A percentile compares a stretch with the other conserved stretches of the same genome.
phyloP scores from a whole-genome alignment of 2,113 vertebrate species.

The Xenopus laevis region DNA sequence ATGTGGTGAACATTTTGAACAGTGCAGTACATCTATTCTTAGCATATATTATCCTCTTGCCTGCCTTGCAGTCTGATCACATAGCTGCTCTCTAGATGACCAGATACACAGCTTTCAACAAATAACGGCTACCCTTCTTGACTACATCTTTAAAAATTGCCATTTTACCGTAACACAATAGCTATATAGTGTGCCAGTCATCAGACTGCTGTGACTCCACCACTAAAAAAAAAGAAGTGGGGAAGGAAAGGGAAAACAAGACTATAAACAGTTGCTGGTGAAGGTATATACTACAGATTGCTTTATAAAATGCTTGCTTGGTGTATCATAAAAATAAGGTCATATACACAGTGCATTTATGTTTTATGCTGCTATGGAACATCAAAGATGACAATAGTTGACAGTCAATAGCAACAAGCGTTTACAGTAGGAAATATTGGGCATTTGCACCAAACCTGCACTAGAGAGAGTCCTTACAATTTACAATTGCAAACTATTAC shows the following conservation, averaged over 20 bases:
- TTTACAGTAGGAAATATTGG: too few relatives aligned
- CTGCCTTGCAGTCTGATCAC: conserved; percentile 3
- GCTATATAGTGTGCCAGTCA: not conserved
- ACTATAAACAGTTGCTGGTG: too few relatives aligned
- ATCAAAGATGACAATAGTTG: too few relatives aligned
- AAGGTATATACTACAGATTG: too few relatives aligned
- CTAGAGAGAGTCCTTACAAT: too few relatives aligned
- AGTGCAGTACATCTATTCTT: conserved; percentile 1
- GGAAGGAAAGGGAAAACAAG: too few relatives aligned
- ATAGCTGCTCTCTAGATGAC: not conserved
- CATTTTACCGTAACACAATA: not conserved
- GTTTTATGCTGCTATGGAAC: too few relatives aligned
- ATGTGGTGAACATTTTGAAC: conserved; percentile 3
- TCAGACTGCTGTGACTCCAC: not conserved
- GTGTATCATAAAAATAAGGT: too few relatives aligned
- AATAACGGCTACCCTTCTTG: not conserved
- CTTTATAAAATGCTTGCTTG: not conserved
- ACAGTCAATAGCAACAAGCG: too few relatives aligned
- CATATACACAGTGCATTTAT: too few relatives aligned
- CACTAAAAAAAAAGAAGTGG: not conserved
- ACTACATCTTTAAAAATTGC: not conserved
- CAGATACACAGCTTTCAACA: not conserved
- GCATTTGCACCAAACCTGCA: too few relatives aligned
- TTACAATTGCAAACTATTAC: too few relatives aligned
- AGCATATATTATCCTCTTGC: conserved; percentile 3